Evolutionary conservation across 2,797 vertebrate genomes (phyloP).

Genomic region (Adelosebastes latens): DNA sequence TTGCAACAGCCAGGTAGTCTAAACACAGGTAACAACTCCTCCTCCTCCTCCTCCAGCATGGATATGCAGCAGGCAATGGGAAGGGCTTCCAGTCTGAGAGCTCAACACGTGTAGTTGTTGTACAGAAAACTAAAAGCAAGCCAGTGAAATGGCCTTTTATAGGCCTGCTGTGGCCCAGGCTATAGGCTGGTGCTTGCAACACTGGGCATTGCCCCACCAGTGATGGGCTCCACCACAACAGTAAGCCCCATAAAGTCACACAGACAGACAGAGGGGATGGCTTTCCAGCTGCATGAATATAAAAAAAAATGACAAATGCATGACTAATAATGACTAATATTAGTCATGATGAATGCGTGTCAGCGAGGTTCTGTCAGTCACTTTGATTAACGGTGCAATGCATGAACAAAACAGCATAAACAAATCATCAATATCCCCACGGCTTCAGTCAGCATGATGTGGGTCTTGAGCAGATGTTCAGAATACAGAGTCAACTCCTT

Average conservation of each 20-base stretch:
- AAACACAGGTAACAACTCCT: constrained; percentile 82
- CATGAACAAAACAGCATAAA: constrained; percentile 46
- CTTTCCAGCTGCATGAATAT: constrained; percentile 63
- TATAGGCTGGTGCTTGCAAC: constrained; percentile 58
- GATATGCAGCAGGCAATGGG: constrained; percentile 71
- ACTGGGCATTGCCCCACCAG: constrained; percentile 59
- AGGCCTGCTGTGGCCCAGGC: constrained; percentile 54
- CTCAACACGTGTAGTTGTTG: constrained; percentile 80
- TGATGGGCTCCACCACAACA: constrained; percentile 72
- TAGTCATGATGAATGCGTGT: constrained; percentile 45
- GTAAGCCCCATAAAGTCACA: constrained; percentile 61
- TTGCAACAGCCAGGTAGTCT: constrained; percentile 73
- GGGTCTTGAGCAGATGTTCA: constrained; percentile 60
- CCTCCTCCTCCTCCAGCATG: constrained; percentile 68
- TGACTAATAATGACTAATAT: constrained; percentile 72
- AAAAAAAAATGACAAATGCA: constrained; percentile 26
- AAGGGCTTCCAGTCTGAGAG: constrained; percentile 70
- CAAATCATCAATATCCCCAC: constrained; percentile 33
- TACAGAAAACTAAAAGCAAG: constrained; percentile 65
- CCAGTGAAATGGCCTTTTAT: constrained; percentile 73
- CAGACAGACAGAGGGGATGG: constrained; percentile 37
- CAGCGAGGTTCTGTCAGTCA: constrained; percentile 23
- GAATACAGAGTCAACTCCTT: constrained; percentile 34
- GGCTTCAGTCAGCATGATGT: constrained; percentile 29
- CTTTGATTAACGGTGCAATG: constrained; percentile 41